These are phyloP conservation scores for Drosophila malerkotliana DNA, from an alignment of 1,140 invertebrate species.

Conservation along the genomic window DNA sequence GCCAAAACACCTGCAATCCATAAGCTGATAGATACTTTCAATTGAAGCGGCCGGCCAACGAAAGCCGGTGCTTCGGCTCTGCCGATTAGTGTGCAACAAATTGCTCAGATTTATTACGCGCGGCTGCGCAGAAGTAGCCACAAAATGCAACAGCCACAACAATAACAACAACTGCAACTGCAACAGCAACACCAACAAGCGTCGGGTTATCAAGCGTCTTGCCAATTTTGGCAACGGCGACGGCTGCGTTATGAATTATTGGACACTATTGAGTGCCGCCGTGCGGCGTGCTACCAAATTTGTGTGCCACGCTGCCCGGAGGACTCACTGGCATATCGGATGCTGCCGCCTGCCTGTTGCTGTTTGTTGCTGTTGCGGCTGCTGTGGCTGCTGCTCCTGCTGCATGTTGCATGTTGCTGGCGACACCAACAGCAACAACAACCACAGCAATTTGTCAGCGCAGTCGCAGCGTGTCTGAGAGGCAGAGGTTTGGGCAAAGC, in stretches of 20 bases:
- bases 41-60: constrained; percentile 67
- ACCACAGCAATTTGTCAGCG: constrained; percentile 73
- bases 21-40: constrained; percentile 69
- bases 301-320: constrained; percentile 73
- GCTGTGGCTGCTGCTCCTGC: constrained; percentile 9
- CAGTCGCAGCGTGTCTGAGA: constrained; percentile 71
- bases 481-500: constrained; percentile 72
- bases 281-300: constrained; percentile 78
- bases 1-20: constrained; percentile 74
- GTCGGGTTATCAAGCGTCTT: constrained; percentile 71
- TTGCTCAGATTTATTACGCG: constrained; percentile 80
- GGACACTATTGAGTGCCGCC: constrained; percentile 80
- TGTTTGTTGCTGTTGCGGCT: constrained; percentile 11
- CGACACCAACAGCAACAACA: constrained; percentile 64
- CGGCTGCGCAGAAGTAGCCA: constrained; percentile 30
- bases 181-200: constrained; percentile 12
- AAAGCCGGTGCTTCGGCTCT: constrained; percentile 31
- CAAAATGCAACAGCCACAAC: constrained; percentile 9
- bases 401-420: constrained; percentile 54
- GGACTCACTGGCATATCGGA: constrained; percentile 60
- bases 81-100: constrained; percentile 78
- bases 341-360: constrained; percentile 29
- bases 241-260: constrained; percentile 78
- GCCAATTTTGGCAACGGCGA: constrained; percentile 73
- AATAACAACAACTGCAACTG: constrained; percentile 6